These are phyloP conservation scores for Holacanthus passer DNA, from an alignment of 2,113 vertebrate genomes.

Conservation along the genomic window DNA sequence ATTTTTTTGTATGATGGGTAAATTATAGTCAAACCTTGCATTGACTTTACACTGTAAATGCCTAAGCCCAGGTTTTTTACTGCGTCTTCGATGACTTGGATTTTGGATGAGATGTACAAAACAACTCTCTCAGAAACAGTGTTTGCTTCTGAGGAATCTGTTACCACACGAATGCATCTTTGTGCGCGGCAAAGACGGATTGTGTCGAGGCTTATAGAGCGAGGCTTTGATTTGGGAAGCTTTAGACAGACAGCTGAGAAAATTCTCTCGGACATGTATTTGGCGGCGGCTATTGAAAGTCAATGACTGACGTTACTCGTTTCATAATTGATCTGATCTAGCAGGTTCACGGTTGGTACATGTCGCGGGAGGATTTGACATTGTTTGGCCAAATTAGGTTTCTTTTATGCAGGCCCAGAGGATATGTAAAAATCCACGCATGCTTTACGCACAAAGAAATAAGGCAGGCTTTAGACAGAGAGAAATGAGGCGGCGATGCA, in stretches of 20 bases:
- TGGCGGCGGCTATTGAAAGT: constrained; percentile 62
- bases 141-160: neutral
- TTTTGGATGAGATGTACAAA: neutral
- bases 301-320: constrained; percentile 61
- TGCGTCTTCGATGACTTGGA: neutral
- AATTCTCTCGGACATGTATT: constrained; percentile 63
- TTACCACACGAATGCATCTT: constrained; percentile 9
- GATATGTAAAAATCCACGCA: constrained; percentile 49
- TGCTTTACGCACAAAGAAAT: constrained; percentile 32
- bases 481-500: constrained; percentile 34
- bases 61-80: neutral
- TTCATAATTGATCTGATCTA: constrained; percentile 68
- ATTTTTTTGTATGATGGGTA: neutral
- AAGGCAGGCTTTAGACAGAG: constrained; percentile 38
- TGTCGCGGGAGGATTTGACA: constrained; percentile 60
- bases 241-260: constrained; percentile 66
- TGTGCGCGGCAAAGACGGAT: constrained; percentile 15
- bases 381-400: constrained; percentile 69
- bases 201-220: constrained; percentile 31
- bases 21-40: neutral
- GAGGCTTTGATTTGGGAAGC: constrained; percentile 51
- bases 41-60: neutral
- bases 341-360: constrained; percentile 61
- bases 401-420: constrained; percentile 58
- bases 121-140: neutral